These are phyloP conservation scores for Syngnathus typhle DNA, from an alignment of 2,113 vertebrate species.

Conservation along the genomic window DNA sequence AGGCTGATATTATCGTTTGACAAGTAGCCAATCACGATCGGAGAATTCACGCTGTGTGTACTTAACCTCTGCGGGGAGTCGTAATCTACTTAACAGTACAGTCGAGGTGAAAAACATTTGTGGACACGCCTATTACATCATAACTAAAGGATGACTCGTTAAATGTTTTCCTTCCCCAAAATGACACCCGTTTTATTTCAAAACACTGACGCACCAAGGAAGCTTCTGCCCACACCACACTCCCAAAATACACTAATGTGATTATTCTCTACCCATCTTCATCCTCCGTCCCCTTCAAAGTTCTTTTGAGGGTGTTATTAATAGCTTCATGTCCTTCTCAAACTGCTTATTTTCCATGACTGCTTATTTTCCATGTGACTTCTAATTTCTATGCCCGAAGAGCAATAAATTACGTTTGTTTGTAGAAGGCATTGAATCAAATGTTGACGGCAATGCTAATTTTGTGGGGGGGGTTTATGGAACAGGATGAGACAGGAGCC, in stretches of 20 bases:
- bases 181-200: neutral
- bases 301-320: neutral
- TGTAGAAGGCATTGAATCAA: neutral
- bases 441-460: neutral
- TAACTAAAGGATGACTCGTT: neutral
- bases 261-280: neutral
- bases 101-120: neutral
- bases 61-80: constrained; percentile 22
- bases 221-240: constrained; percentile 20
- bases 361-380: no score
- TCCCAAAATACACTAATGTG: neutral
- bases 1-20: neutral
- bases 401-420: no score
- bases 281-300: neutral
- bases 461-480: constrained; percentile 2
- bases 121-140: neutral
- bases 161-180: neutral
- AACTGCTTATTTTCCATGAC: no score
- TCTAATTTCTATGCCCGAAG: no score
- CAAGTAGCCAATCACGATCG: neutral
- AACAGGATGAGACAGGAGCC: constrained; percentile 92
- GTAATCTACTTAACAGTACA: constrained; percentile 17
- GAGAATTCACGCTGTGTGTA: constrained; percentile 12
- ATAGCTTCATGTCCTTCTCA: neutral
- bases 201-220: constrained; percentile 26